Conservation (phyloP, 2,888 invertebrate genomes). For the Drosophila pseudotakahashii region DNA sequence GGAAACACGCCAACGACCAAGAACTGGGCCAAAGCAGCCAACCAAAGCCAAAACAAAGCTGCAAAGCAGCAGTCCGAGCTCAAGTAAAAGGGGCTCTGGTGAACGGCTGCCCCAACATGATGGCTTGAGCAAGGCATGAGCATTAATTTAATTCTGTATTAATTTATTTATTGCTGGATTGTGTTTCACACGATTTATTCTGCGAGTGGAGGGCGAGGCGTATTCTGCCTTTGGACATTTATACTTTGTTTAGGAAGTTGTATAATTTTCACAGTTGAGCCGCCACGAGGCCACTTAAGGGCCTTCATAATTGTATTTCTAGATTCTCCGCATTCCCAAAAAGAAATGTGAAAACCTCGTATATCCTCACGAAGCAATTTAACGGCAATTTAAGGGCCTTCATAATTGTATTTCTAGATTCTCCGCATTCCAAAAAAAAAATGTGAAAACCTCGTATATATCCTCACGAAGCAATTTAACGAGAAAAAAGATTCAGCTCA, state of each 20-base stretch:
- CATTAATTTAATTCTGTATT: constrained; percentile 38
- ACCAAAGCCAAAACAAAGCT: constrained; percentile 47
- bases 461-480: background rate
- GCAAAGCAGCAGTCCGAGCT: constrained; percentile 4
- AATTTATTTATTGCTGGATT: constrained; percentile 42
- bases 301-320: constrained; percentile 21
- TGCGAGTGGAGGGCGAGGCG: constrained; percentile 12
- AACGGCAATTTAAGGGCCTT: constrained; percentile 42
- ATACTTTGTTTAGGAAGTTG: constrained; percentile 36
- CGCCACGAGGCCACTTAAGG: constrained; percentile 39
- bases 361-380: too few relatives aligned
- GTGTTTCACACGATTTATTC: constrained; percentile 65
- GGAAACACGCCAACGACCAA: constrained; percentile 56
- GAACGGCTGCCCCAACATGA: constrained; percentile 27
- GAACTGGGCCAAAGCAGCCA: constrained; percentile 73
- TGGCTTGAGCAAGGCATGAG: constrained; percentile 25
- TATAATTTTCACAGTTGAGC: constrained; percentile 49
- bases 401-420: background rate
- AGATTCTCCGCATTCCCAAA: background rate
- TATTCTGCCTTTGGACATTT: constrained; percentile 9
- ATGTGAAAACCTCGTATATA: background rate
- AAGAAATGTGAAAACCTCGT: background rate
- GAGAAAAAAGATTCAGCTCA: background rate
- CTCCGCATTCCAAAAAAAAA: background rate
- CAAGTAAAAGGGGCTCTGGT: constrained; percentile 30